Conservation (phyloP, 2,797 vertebrate genomes). For the Mormyrus proboscirostris region DNA sequence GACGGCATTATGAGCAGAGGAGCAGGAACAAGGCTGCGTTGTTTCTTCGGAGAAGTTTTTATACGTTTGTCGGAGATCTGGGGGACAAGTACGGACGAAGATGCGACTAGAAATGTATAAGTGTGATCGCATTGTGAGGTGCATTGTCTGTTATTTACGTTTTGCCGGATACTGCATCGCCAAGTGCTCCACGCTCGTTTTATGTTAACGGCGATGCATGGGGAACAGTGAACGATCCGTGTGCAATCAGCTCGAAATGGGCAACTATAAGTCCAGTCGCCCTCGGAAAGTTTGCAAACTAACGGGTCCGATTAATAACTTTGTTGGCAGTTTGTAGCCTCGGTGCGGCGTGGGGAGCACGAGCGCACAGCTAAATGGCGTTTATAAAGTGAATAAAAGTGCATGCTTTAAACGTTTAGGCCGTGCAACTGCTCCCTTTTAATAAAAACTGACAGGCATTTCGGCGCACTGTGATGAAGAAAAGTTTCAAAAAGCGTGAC, state of each 20-base stretch:
- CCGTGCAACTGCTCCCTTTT: background rate
- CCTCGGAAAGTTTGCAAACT: background rate
- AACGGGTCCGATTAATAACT: conserved; percentile 4
- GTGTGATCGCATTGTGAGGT: background rate
- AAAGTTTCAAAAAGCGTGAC: conserved; percentile 32
- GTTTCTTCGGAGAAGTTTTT: background rate
- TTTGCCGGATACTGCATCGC: background rate
- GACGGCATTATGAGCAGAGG: background rate
- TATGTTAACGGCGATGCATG: background rate
- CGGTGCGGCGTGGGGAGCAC: background rate
- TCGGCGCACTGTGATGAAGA: conserved; percentile 16
- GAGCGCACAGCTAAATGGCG: background rate
- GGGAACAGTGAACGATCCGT: background rate
- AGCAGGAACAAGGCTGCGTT: background rate
- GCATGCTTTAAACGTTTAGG: background rate
- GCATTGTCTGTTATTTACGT: background rate
- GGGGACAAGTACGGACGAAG: background rate
- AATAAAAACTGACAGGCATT: conserved; percentile 18
- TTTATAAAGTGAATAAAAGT: background rate
- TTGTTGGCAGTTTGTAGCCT: background rate
- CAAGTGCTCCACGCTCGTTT: background rate
- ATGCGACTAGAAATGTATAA: background rate
- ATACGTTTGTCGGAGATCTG: background rate
- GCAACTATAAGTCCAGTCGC: background rate
- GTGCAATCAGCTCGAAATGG: background rate